Percentiles rank a stretch among this genome's conserved stretches.
These are phyloP conservation scores for Drosophila albomicans DNA, from an alignment of 1,140 invertebrate species.

Conservation along the genomic window DNA sequence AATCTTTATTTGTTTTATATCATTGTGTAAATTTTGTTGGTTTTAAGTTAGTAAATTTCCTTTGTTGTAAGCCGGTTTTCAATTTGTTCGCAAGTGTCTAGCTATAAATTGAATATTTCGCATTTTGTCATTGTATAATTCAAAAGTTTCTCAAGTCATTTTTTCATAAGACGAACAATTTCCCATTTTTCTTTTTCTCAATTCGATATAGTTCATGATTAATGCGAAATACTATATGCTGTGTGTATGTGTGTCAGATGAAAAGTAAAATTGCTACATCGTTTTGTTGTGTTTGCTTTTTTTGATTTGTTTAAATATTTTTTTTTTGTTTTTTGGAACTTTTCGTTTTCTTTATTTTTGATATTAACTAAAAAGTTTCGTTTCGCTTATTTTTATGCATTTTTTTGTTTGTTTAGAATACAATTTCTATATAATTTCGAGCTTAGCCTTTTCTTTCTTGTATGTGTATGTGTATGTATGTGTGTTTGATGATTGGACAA, in stretches of 20 bases:
- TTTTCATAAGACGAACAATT: constrained; percentile 52
- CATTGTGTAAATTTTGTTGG: constrained; percentile 79
- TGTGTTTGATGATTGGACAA: constrained; percentile 33
- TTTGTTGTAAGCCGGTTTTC: constrained; percentile 54
- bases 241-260: constrained; percentile 33
- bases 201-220: constrained; percentile 26
- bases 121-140: constrained; percentile 30
- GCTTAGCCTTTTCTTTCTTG: constrained; percentile 73
- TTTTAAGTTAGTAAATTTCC: constrained; percentile 49
- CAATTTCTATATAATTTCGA: constrained; percentile 77
- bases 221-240: constrained; percentile 23
- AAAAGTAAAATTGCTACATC: constrained; percentile 49
- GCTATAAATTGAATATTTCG: constrained; percentile 50
- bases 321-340: constrained; percentile 60
- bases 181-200: constrained; percentile 22
- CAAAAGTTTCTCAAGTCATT: constrained; percentile 51
- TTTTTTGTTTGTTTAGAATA: constrained; percentile 54
- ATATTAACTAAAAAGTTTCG: constrained; percentile 76
- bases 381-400: constrained; percentile 64
- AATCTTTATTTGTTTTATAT: constrained; percentile 69
- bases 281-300: constrained; percentile 4
- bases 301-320: constrained; percentile 15
- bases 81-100: constrained; percentile 70
- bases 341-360: constrained; percentile 63
- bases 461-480: constrained; percentile 38